Conservation (phyloP, 2,113 vertebrate genomes). For the Eulemur macaco region DNA sequence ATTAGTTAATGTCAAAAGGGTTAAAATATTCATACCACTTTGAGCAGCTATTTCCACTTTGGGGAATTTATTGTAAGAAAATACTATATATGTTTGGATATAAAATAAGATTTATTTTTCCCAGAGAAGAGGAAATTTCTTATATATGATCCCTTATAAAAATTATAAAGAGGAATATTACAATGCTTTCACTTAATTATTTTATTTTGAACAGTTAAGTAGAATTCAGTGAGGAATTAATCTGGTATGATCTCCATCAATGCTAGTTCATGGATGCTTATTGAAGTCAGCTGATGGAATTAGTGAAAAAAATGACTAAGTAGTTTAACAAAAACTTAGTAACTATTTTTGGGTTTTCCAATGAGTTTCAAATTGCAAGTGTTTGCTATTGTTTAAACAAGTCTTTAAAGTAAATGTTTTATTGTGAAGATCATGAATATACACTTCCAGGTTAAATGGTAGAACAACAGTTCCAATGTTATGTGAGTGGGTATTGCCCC, state of each 20-base stretch:
- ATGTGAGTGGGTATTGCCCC: background rate
- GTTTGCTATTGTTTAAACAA: slow-evolving; percentile 1
- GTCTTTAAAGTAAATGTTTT: background rate
- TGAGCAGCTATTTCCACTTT: slow-evolving; percentile 16
- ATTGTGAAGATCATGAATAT: background rate
- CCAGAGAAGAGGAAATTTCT: background rate
- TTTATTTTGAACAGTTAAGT: slow-evolving; percentile 1
- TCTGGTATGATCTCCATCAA: background rate
- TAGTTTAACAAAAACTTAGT: background rate
- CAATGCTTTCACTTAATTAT: background rate
- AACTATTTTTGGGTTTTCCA: background rate
- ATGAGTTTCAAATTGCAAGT: background rate
- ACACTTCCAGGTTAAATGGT: background rate
- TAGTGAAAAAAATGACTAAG: background rate
- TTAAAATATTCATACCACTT: background rate
- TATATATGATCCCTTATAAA: slow-evolving; percentile 36
- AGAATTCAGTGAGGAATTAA: background rate
- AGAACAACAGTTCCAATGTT: background rate
- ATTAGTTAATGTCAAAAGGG: background rate
- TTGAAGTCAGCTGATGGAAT: background rate
- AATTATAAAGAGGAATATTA: background rate
- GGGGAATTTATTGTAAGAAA: slow-evolving; percentile 9
- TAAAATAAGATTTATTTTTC: slow-evolving; percentile 3
- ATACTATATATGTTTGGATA: background rate
- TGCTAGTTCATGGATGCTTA: background rate